Percentiles rank a stretch among this genome's conserved stretches.
Conservation (phyloP, 2,888 invertebrate genomes). For the Yponomeuta evonymella region DNA sequence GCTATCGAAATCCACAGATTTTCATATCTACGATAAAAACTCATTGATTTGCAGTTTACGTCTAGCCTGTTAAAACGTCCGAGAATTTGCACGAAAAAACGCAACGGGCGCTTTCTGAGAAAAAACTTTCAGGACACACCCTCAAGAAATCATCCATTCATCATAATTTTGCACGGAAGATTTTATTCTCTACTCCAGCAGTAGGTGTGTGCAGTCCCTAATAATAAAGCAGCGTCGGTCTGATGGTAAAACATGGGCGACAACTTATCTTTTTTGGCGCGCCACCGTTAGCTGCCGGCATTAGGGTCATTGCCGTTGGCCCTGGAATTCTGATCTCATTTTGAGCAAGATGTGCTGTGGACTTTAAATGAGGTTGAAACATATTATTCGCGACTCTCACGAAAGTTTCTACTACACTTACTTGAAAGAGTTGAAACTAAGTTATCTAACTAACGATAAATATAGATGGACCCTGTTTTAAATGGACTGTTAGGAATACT, state of each 20-base stretch:
- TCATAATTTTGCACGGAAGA: background rate
- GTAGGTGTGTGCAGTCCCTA: background rate
- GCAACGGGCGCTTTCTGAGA: background rate
- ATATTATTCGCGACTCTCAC: no score
- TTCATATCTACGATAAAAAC: no score
- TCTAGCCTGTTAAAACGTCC: no score
- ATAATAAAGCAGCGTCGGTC: conserved; percentile 29
- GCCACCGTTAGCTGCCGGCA: conserved; percentile 24
- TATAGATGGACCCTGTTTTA: no score
- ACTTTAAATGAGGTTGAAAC: no score
- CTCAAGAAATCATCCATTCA: background rate
- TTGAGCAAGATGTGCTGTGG: background rate
- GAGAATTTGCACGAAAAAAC: background rate
- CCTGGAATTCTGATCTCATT: background rate
- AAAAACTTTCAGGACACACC: background rate
- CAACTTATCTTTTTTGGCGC: conserved; percentile 30
- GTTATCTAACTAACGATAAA: no score
- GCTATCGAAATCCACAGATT: no score
- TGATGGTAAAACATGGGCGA: conserved; percentile 40
- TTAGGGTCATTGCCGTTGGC: background rate
- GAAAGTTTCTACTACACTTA: no score
- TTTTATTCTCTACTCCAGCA: conserved; percentile 10
- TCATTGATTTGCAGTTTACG: no score
- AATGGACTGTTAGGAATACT: no score
- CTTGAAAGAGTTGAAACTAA: no score